Evolutionary conservation across 2,888 invertebrate genomes (phyloP), one percentile per base, ranked within the genome.

Genomic region (Leptinotarsa haldemani): DNA sequence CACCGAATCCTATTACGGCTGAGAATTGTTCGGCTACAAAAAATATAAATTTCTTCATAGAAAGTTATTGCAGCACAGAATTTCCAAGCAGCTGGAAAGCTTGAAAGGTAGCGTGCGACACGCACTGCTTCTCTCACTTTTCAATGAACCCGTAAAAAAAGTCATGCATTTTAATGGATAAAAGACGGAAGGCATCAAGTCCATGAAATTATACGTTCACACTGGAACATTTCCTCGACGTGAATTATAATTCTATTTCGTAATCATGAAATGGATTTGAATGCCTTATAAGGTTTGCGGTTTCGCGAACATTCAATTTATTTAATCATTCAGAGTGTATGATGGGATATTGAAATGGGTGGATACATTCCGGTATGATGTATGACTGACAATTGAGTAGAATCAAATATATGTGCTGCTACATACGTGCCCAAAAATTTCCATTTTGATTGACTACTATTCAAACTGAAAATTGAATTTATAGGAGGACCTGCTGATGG

Each of bases 111-210:
- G 56, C 56, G 56, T 56, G 56, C 22, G 12, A 56, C 56, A 56
- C 56, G 56, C 56, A 22, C 18, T 15, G 12, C 56, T 22, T 56
- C 56, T 56, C 12, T 56, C 56, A 56, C 22, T 56, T 56, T 22
- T 56, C 56, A 56, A 56, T 56, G 22, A 56, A 56, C 56, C 18
- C 56, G 56, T 56, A 20, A 22, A 22, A 22, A 56, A 56, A 56
- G 3, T 56, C 56, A 56, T 56, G 25, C 56, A 56, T 56, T 56
- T 56, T 56, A 56, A 56, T 56, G 56, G 56, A 56, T 56, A 15
- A 22, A 56, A 56, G 56, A 56, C 56, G 56, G 56, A 56, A 56
- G 22, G 56, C 56, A 56, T 56, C 56, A 56, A 56, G 56, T 56
- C 56, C 56, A 22, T 56, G 56, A 20, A 56, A 56, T 56, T 56